Base-by-base conservation (phyloP, 92 coral and sea anemone genomes). In the Porites evermanni region DNA sequence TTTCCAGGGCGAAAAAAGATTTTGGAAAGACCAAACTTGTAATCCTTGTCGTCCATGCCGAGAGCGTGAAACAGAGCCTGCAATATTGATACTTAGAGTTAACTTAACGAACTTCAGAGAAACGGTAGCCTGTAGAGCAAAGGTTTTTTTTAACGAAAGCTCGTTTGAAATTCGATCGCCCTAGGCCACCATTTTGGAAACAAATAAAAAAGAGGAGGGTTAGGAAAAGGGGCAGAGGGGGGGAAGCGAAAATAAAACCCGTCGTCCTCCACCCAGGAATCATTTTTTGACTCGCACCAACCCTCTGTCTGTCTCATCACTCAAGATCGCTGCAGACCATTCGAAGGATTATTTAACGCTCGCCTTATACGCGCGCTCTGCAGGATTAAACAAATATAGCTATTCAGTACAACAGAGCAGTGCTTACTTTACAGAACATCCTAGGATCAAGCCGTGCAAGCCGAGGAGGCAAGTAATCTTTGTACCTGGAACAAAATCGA, bases 1-100 rank as follows among this genome's bases (percentile, higher is more conserved):
- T 97, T 97, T 56, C 99, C 99, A 11, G 99, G 99, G 16, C 99
- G 90, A 69, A 97, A 97, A 82, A 97, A 97, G 70, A 97, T 94
- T 89, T 97, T 97, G 59, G 98, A 95, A 75, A 95, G 89, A 26
- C 99, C 99, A 95, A 95, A 97, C 91, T 90, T 95, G 95, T 88
- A 97, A 78, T 97, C 98, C 38, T 92, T 93, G 29, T 94, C 92
- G 74, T 83, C 92, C 97, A 97, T 93, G 1, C 99, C 99, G 59
- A 97, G 96, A 68, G 99, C 99, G 21, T 93, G 98, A 82, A 97
- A 97, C 79, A 97, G 80, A 23, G 98, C 99, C 99, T 97, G 14
- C 1, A 38, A 14, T 12, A 66, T 44, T 26, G 0, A 60, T 53
- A 50, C 12, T n/a, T 8, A 38, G 14, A 17, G 17, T 17, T 6